phyloP scores from a whole-genome alignment of 2,797 vertebrate genomes.

The Tangara arthus region DNA sequence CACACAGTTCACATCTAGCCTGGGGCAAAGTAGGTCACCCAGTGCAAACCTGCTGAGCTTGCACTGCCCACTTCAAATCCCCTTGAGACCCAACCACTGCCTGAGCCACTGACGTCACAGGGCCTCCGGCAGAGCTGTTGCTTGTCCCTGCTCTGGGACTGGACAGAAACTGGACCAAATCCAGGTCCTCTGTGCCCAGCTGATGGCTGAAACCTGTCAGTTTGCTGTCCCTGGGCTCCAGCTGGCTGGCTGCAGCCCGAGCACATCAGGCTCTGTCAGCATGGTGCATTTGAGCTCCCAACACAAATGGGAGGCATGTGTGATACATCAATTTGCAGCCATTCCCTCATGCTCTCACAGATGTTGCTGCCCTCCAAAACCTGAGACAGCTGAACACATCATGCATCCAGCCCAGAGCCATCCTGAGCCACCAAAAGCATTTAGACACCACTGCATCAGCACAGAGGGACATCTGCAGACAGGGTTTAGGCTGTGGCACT shows the following conservation, averaged over 20 bases:
- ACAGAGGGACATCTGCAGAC: neutral
- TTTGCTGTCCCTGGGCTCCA: neutral
- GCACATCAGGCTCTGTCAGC: neutral
- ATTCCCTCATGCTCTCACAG: slow-evolving; percentile 38
- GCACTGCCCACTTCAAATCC: slow-evolving; percentile 3
- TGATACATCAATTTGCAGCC: slow-evolving; percentile 8
- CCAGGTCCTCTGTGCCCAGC: slow-evolving; percentile 25
- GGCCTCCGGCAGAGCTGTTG: neutral
- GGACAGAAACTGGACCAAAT: slow-evolving; percentile 12
- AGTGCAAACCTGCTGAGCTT: neutral
- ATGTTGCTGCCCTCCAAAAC: slow-evolving; percentile 24
- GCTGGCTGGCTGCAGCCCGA: slow-evolving; percentile 2
- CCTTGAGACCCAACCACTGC: neutral
- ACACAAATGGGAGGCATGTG: slow-evolving; percentile 13
- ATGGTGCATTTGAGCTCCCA: neutral
- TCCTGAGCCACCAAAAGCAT: rapidly evolving
- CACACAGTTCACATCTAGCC: neutral
- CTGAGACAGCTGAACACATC: neutral
- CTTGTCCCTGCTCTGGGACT: neutral
- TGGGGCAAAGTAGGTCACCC: slow-evolving; percentile 8
- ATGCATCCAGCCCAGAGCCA: neutral
- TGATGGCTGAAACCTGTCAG: slow-evolving; percentile 38
- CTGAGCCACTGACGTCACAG: neutral
- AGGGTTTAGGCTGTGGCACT: neutral
- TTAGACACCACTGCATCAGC: neutral